These are phyloP conservation scores for Dreissena polymorpha DNA, from an alignment of 1,140 invertebrate species.

Conservation along the genomic window DNA sequence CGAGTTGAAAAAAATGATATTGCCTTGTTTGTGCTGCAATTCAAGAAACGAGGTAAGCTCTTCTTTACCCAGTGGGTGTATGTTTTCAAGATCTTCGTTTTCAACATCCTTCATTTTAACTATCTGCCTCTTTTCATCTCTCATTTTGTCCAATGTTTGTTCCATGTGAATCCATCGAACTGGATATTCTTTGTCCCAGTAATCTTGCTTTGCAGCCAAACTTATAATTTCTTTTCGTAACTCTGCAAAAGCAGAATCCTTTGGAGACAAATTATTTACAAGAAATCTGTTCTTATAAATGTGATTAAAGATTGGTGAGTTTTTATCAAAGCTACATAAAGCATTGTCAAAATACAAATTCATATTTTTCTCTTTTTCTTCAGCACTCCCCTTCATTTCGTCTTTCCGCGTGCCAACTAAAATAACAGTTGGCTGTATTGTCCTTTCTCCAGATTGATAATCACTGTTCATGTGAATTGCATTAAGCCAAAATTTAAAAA, in stretches of 20 bases:
- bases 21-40: conserved; percentile 27
- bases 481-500: conserved; percentile 40
- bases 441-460: background rate
- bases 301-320: background rate
- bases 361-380: conserved; percentile 35
- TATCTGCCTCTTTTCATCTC: conserved; percentile 22
- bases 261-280: conserved; percentile 15
- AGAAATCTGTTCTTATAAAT: conserved; percentile 31
- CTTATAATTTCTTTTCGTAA: conserved; percentile 18
- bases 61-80: background rate
- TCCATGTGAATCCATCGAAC: conserved; percentile 27
- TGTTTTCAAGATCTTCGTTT: background rate
- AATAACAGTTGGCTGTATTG: conserved; percentile 20
- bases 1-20: conserved; percentile 28
- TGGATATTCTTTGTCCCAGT: conserved; percentile 24
- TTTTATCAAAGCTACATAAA: conserved; percentile 11
- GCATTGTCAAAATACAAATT: conserved; percentile 34
- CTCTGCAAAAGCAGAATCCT: conserved; percentile 3
- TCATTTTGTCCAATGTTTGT: background rate
- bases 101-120: conserved; percentile 12
- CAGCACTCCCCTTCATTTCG: conserved; percentile 9
- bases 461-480: conserved; percentile 40
- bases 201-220: conserved; percentile 14
- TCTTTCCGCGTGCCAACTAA: conserved; percentile 38
- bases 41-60: conserved; percentile 14